These are phyloP conservation scores for Tachysurus vachellii DNA, from an alignment of 2,113 vertebrate genomes.

Conservation along the genomic window DNA sequence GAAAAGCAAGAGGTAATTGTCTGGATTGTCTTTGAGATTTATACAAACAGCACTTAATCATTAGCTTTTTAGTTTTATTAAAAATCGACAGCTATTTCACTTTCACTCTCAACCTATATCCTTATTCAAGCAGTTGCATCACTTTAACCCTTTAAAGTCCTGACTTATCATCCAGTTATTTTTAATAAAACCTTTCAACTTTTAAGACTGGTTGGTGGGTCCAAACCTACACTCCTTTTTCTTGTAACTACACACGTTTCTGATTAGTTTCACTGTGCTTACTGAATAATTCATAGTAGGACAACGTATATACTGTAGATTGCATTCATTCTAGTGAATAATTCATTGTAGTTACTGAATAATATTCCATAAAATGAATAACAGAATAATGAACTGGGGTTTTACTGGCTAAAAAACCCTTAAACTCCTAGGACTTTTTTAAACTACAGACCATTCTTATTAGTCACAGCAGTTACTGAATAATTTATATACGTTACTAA, in stretches of 20 bases:
- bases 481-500: background rate
- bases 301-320: background rate
- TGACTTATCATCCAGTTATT: background rate
- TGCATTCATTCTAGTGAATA: background rate
- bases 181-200: background rate
- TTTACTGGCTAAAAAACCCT: background rate
- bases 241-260: conserved; percentile 14
- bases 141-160: conserved; percentile 63
- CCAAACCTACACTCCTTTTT: background rate
- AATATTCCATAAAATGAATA: conserved; percentile 1
- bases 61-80: background rate
- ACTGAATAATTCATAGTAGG: background rate
- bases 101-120: background rate
- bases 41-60: background rate
- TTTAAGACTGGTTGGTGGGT: background rate
- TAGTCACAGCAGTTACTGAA: background rate
- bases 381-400: background rate
- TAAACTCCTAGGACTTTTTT: background rate
- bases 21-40: background rate
- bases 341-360: conserved; percentile 1
- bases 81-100: background rate
- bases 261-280: background rate
- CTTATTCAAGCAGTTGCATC: conserved; percentile 65
- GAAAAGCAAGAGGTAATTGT: background rate
- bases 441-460: background rate